phyloP scores from a whole-genome alignment of 2,888 invertebrate genomes.

The Agonopterix alstromeriana region DNA sequence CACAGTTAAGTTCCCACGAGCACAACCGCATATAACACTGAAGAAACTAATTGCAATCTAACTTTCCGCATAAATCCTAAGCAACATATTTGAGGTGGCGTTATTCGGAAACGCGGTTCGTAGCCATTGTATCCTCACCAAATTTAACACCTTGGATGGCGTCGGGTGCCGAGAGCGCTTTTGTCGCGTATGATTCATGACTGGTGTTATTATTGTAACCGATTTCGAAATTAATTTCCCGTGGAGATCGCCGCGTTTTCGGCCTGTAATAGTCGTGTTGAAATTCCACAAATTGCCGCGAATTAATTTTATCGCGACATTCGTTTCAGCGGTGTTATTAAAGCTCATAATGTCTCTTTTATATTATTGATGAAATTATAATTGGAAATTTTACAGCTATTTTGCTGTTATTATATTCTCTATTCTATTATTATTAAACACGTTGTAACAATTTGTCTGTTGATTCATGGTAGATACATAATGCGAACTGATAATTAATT shows the following conservation, averaged over 20 bases:
- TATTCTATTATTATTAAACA: not conserved
- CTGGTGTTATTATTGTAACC: conserved; percentile 51
- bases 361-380: not conserved
- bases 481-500: too few relatives aligned
- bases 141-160: conserved; percentile 60
- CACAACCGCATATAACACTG: conserved; percentile 16
- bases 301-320: conserved; percentile 44
- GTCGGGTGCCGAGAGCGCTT: conserved; percentile 26
- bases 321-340: conserved; percentile 19
- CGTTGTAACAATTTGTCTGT: too few relatives aligned
- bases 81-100: conserved; percentile 35
- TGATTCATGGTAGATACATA: too few relatives aligned
- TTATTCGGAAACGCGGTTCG: conserved; percentile 34
- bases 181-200: conserved; percentile 65
- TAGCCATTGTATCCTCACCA: conserved; percentile 40
- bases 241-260: conserved; percentile 42
- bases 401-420: not conserved
- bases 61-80: conserved; percentile 60
- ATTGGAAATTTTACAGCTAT: too few relatives aligned
- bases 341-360: not conserved
- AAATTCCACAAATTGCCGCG: conserved; percentile 41
- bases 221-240: conserved; percentile 65
- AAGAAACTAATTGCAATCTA: conserved; percentile 62
- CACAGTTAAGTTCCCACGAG: conserved; percentile 5
- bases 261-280: conserved; percentile 40